Evolutionary conservation across 2,113 vertebrate genomes (phyloP).

Genomic region (Corapipo altera): DNA sequence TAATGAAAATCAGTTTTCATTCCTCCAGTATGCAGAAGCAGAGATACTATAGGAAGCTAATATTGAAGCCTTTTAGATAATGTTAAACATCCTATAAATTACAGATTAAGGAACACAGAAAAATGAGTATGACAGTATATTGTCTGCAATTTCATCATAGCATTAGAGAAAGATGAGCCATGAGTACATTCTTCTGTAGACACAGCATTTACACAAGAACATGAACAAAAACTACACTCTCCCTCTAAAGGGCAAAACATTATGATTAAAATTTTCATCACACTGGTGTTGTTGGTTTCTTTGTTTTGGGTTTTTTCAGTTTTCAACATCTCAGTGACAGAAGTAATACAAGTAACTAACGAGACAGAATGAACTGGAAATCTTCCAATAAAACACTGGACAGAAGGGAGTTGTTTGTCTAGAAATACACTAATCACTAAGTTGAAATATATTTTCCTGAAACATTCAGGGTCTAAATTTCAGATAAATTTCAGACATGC

Average conservation of each 20-base stretch:
- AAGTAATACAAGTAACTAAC: not conserved
- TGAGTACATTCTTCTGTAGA: not conserved
- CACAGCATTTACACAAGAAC: not conserved
- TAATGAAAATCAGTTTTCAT: not conserved
- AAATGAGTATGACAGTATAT: not conserved
- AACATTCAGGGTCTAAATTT: not conserved
- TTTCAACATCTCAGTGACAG: not conserved
- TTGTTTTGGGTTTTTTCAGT: not conserved
- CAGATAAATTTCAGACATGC: not conserved
- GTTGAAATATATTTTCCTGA: not conserved
- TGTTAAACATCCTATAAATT: not conserved
- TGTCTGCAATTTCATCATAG: not conserved
- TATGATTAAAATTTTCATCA: not conserved
- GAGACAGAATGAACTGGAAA: not conserved
- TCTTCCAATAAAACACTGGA: not conserved
- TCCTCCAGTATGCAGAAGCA: not conserved
- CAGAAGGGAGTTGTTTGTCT: not conserved
- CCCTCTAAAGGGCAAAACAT: not conserved
- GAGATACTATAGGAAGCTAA: not conserved
- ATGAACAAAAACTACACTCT: not conserved
- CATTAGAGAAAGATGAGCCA: not conserved
- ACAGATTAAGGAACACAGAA: not conserved
- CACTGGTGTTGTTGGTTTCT: not conserved
- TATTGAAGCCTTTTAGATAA: not conserved
- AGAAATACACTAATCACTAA: not conserved